Conservation (phyloP, 2,888 invertebrate genomes). For the Rotaria socialis region DNA sequence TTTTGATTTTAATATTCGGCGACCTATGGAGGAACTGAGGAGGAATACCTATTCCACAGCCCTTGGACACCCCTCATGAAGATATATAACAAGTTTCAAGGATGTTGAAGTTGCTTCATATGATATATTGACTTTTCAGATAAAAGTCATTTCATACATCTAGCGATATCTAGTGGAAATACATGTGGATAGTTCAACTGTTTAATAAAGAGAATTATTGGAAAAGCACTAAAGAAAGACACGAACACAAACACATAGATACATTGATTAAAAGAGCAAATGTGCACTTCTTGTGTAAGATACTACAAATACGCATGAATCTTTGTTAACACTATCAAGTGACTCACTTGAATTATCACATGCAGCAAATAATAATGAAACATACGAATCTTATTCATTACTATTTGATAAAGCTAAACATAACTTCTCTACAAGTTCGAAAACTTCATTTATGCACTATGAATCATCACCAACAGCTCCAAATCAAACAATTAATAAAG, state of each 20-base stretch:
- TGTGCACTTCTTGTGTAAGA: not conserved
- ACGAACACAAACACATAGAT: not conserved
- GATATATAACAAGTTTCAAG: too few relatives aligned
- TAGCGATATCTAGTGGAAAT: not conserved
- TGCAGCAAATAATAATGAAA: not conserved
- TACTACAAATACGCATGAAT: not conserved
- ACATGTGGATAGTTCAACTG: not conserved
- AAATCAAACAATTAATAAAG: not conserved
- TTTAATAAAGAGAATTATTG: not conserved
- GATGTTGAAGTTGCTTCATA: too few relatives aligned
- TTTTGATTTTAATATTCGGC: too few relatives aligned
- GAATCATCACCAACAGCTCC: not conserved
- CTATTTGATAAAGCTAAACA: not conserved
- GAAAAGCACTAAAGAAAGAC: not conserved
- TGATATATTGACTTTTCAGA: not conserved
- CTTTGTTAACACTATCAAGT: not conserved
- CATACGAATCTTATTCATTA: not conserved
- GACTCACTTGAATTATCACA: not conserved
- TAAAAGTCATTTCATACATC: too few relatives aligned
- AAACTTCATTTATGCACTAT: not conserved
- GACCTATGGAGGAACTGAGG: too few relatives aligned
- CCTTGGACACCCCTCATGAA: too few relatives aligned
- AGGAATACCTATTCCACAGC: too few relatives aligned
- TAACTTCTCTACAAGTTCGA: slow-evolving; percentile 22
- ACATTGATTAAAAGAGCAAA: too few relatives aligned